phyloP scores from a whole-genome alignment of 2,888 invertebrate genomes.

The Petrophora chlorosata region DNA sequence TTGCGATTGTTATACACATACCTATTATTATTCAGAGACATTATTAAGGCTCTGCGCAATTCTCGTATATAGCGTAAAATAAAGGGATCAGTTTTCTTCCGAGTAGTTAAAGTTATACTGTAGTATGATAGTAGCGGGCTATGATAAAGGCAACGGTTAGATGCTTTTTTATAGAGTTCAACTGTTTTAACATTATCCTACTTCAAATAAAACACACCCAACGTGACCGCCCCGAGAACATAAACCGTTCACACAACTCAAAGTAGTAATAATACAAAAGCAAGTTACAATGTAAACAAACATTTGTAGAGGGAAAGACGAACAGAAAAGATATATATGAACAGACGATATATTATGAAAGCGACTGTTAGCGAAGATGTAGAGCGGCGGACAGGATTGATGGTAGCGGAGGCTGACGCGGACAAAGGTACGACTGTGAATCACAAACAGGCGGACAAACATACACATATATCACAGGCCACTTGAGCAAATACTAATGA shows the following conservation, averaged over 20 bases:
- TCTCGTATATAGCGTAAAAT: too few species aligned
- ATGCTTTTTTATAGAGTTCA: too few species aligned
- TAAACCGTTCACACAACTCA: neutral
- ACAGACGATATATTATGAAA: conserved; percentile 12
- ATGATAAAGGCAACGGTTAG: too few species aligned
- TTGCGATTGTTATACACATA: too few species aligned
- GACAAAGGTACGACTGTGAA: conserved; percentile 45
- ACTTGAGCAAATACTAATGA: neutral
- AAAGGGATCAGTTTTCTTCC: too few species aligned
- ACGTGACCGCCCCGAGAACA: neutral
- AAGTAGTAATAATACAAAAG: neutral
- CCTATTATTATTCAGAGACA: too few species aligned
- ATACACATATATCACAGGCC: neutral
- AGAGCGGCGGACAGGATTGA: conserved; percentile 30
- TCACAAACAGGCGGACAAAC: conserved; percentile 42
- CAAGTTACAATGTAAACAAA: conserved; percentile 5
- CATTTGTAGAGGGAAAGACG: conserved; percentile 2
- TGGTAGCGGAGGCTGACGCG: conserved; percentile 45
- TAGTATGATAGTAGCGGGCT: too few species aligned
- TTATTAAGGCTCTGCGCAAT: too few species aligned
- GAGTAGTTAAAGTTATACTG: too few species aligned
- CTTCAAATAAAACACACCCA: neutral
- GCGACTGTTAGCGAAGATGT: conserved; percentile 41
- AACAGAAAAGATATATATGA: neutral
- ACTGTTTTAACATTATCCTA: too few species aligned